Evolutionary conservation across 2,888 invertebrate species (phyloP), one percentile per base, ranked within the genome.

Genomic region (Melinaea marsaeus): DNA sequence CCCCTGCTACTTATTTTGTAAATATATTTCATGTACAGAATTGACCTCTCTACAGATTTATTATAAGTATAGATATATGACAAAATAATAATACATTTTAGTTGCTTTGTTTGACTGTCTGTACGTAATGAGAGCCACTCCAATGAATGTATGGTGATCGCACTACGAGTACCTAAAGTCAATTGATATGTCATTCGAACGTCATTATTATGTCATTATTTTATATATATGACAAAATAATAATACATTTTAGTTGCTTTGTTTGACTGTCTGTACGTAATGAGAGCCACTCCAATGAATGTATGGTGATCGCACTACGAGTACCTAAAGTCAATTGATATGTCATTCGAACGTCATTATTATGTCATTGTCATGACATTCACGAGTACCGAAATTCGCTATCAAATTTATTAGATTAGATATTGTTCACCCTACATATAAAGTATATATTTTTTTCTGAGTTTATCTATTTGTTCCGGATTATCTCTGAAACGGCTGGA

Each of bases 201-300:
- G 81, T 80, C 80, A 82, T 81, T 78, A 79, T 80, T 78, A 78
- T 79, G 76, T 75, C 71, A 69, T 68, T 67, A n/a, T n/a, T n/a
- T n/a, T n/a, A n/a, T n/a, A n/a, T n/a, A 22, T 22, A 1, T 22
- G 22, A 22, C 22, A 22, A 22, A 33, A 35, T 33, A 42, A 37
- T 42, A 35, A 55, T 45, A 48, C 4, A 0, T 55, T 11, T 13
- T 48, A 37, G 42, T 47, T 32, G 13, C n/a, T 22, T n/a, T 13
- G 61, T 66, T 65, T 64, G 66, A 47, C 58, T 62, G 59, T 69
- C 57, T 60, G 61, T 54, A 32, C 59, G 37, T 62, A 57, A 61
- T 60, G 66, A 65, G 63, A 69, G 56, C 67, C 65, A 66, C 63
- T 66, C 60, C 57, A 66, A 63, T 65, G 58, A 67, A 58, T 60